These are phyloP conservation scores for Picathartes gymnocephalus DNA, from an alignment of 2,113 vertebrate species.

Conservation along the genomic window DNA sequence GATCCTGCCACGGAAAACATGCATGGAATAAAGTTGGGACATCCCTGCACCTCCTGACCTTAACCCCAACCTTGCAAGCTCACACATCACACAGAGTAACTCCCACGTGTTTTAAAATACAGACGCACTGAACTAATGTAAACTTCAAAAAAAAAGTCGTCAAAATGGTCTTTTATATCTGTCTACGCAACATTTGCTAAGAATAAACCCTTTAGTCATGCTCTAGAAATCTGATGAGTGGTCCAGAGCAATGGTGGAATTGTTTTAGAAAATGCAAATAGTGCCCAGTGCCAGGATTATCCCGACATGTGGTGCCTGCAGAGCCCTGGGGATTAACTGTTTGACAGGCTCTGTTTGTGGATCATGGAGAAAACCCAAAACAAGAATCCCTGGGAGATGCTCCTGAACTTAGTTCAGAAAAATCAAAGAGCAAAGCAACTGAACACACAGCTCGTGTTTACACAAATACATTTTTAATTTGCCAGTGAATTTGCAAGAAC, in stretches of 20 bases:
- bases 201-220: conserved; percentile 52
- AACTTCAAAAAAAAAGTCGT: not conserved
- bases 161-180: not conserved
- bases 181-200: not conserved
- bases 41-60: not conserved
- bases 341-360: not conserved
- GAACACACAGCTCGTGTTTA: not conserved
- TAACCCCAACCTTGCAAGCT: not conserved
- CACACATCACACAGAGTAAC: not conserved
- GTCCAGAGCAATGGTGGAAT: conserved; percentile 16
- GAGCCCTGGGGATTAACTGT: not conserved
- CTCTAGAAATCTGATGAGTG: conserved; percentile 14
- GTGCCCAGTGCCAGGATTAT: not conserved
- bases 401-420: not conserved
- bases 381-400: not conserved
- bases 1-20: not conserved
- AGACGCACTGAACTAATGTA: not conserved
- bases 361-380: not conserved
- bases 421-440: not conserved
- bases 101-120: not conserved
- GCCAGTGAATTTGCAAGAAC: not conserved
- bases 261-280: not conserved
- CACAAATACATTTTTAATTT: rapidly evolving
- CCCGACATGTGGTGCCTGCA: not conserved
- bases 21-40: rapidly evolving